These are phyloP conservation scores for Watsonalla binaria DNA, from an alignment of 2,888 invertebrate species.

Conservation along the genomic window DNA sequence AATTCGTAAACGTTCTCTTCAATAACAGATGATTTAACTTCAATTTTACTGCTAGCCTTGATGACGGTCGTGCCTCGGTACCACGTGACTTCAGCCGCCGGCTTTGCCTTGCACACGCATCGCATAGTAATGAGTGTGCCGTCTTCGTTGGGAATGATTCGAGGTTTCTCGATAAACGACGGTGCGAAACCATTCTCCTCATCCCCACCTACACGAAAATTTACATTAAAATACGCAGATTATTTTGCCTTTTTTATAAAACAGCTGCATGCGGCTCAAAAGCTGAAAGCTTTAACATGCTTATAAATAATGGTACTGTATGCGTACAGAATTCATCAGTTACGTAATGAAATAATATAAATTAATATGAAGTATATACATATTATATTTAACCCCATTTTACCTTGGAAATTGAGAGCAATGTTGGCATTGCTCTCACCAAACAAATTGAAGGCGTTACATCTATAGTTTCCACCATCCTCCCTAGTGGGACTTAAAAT, in stretches of 20 bases:
- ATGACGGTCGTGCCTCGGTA: slow-evolving; percentile 93
- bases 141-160: slow-evolving; percentile 98
- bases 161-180: slow-evolving; percentile 98
- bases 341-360: slow-evolving; percentile 19
- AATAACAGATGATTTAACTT: slow-evolving; percentile 86
- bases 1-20: slow-evolving; percentile 93
- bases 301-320: slow-evolving; percentile 60
- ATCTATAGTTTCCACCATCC: slow-evolving; percentile 99
- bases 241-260: slow-evolving; percentile 5
- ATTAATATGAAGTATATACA: slow-evolving; percentile 10
- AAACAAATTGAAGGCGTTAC: slow-evolving; percentile 98
- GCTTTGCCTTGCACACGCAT: slow-evolving; percentile 96
- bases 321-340: slow-evolving; percentile 59
- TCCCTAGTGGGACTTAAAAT: slow-evolving; percentile 96
- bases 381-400: slow-evolving; percentile 31
- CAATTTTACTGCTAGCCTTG: slow-evolving; percentile 90
- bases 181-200: slow-evolving; percentile 96
- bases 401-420: slow-evolving; percentile 99
- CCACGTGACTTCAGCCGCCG: slow-evolving; percentile 97
- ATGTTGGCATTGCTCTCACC: slow-evolving; percentile 99
- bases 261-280: slow-evolving; percentile 58
- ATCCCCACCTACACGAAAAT: slow-evolving; percentile 85
- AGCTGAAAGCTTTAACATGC: slow-evolving; percentile 68
- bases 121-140: slow-evolving; percentile 98
- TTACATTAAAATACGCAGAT: slow-evolving; percentile 17